Evolutionary conservation across 2,113 vertebrate genomes (phyloP), one percentile per base, ranked within the genome.

Genomic region (Alligator sinensis): DNA sequence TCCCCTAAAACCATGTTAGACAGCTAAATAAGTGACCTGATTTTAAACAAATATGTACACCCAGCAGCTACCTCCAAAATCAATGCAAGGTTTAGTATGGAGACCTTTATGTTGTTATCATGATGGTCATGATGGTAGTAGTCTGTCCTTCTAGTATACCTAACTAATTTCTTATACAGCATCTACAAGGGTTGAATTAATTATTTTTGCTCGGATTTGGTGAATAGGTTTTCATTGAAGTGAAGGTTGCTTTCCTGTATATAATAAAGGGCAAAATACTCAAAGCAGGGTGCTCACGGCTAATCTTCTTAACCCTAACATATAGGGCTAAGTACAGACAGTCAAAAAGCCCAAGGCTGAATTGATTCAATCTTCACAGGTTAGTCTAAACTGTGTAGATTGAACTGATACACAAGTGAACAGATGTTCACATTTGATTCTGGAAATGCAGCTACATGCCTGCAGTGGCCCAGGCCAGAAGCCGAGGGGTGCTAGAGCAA

Each of bases 251-350:
- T 63, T 62, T 86, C 79, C 64, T 47, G 5, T 82, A 61, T 15
- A 21, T 17, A 82, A 76, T 79, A 59, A 89, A 89, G 89, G 5
- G 15, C 59, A 58, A 68, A 24, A 58, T 78, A 10, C 66, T 70
- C 21, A 61, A 4, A n/a, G 59, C 92, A 90, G 76, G 13, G 28
- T 88, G 8, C 77, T 75, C 68, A 59, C 16, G 82, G 30, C 30
- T n/a, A 91, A 90, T 80, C 27, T 89, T 95, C 11, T 55, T 91
- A 87, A 92, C 80, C 19, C n/a, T 92, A 55, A 86, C 79, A 47
- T 47, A 47, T 9, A 47, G 47, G 7, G 47, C 47, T 47, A 47
- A 47, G 47, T 47, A 47, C 47, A 47, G 47, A 47, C 47, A 47
- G 47, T 47, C 47, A 47, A 47, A 47, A 47, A 47, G 47, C 47